These are phyloP conservation scores for Argya squamiceps DNA, from an alignment of 2,797 vertebrate species.

Conservation along the genomic window DNA sequence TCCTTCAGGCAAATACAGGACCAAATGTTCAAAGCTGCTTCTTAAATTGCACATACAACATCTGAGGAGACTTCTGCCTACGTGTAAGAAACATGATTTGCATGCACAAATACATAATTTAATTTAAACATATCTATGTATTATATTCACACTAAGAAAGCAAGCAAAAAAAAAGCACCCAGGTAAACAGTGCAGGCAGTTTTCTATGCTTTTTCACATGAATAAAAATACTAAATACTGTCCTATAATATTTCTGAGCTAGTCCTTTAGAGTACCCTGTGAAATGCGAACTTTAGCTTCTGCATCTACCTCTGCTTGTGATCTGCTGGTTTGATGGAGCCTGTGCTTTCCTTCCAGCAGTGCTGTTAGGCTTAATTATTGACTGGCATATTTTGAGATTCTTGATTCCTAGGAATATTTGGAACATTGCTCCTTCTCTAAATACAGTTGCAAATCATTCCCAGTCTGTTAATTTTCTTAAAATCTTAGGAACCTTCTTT, in stretches of 20 bases:
- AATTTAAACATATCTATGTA: background rate
- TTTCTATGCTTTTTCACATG: background rate
- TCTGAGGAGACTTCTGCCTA: conserved; percentile 33
- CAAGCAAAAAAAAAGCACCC: background rate
- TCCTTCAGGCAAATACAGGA: conserved; percentile 20
- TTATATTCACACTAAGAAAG: background rate
- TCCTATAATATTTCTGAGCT: background rate
- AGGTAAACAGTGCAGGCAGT: background rate
- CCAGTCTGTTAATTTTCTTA: background rate
- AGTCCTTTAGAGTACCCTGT: background rate
- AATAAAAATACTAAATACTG: background rate
- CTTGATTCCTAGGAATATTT: background rate
- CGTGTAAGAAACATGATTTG: background rate
- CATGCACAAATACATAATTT: background rate
- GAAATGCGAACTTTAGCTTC: background rate
- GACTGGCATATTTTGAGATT: background rate
- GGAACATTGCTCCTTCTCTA: background rate
- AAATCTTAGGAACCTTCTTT: background rate
- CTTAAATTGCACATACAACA: conserved; percentile 25
- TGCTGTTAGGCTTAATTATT: background rate
- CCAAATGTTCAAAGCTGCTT: conserved; percentile 41
- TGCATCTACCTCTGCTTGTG: background rate
- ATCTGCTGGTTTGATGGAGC: background rate
- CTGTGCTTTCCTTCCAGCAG: background rate
- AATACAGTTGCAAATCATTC: background rate